Percentiles rank a stretch among this genome's conserved stretches.
These are phyloP conservation scores for Hyperoodon ampullatus DNA, from an alignment of 2,113 vertebrate species.

Conservation along the genomic window DNA sequence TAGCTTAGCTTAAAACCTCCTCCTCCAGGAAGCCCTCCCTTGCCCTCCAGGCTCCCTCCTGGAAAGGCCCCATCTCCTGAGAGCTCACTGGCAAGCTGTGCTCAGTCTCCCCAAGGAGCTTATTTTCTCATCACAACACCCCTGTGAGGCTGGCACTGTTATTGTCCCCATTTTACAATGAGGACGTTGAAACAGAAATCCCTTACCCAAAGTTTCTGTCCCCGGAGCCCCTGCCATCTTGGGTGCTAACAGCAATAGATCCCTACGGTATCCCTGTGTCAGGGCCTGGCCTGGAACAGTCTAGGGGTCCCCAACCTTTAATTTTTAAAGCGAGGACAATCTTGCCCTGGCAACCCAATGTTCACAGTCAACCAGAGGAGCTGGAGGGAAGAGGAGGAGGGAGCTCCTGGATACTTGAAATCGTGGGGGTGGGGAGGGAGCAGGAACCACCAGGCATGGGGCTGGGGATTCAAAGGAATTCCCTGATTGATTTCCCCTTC, in stretches of 20 bases:
- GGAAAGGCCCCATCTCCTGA: neutral
- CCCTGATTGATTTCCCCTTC: neutral
- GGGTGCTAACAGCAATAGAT: neutral
- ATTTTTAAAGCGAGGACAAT: neutral
- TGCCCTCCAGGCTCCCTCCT: neutral
- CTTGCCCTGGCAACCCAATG: neutral
- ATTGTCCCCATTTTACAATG: neutral
- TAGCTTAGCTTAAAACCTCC: neutral
- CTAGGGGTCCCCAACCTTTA: neutral
- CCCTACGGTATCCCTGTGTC: neutral
- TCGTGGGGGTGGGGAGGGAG: fast-evolving
- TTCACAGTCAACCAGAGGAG: neutral
- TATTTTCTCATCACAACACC: neutral
- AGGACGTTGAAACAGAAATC: neutral
- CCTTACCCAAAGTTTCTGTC: neutral
- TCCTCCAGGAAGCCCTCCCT: neutral
- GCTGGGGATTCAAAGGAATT: neutral
- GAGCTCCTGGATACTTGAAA: neutral
- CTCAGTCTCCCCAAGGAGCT: neutral
- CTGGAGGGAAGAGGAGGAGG: neutral
- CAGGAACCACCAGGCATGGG: neutral
- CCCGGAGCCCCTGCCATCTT: neutral
- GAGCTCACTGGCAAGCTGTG: neutral
- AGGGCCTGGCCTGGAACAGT: neutral
- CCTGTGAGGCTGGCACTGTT: neutral